Base-by-base conservation (phyloP, 1,140 invertebrate species). In the Stegodyphus mimosarum region DNA sequence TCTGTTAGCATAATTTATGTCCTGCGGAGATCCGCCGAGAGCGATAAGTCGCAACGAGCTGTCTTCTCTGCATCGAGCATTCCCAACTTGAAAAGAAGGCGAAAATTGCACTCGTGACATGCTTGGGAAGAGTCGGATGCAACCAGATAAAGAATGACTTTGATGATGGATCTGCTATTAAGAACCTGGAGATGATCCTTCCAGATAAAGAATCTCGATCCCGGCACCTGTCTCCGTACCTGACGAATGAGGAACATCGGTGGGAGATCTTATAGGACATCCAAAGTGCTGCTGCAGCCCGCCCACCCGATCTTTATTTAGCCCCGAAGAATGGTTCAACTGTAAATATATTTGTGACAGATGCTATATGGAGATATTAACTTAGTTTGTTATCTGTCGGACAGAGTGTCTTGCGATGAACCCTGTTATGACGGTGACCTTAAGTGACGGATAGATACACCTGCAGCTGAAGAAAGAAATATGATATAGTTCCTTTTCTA, bases 131-230 rank as follows among this genome's bases (percentile, higher is more conserved):
- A n/a, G 15, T 33, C 55, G 7, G 52, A 33, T 55, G n/a, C 33
- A 55, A 48, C 7, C 55, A 49, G 74, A 77, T 77, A 66, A 77
- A 64, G 33, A 49, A 77, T 77, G 55, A 66, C 60, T 66, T 64
- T 50, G 55, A 77, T 77, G 74, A 77, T 77, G 74, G 74, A 77
- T 77, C 60, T 48, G 60, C 74, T 77, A 77, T 77, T 77, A 77
- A 67, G 60, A 33, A 75, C 15, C 10, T 9, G 17, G 7, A 64
- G 74, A 77, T 77, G 18, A 77, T 66, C 74, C 15, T 6, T 13
- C 13, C 10, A 10, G 74, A 77, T 77, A 77, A 63, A 49, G 52
- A 51, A 11, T 18, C 17, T 33, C 69, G 50, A 51, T 15, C 11
- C 17, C 48, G n/a, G 55, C 60, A 77, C 60, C 74, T 77, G 55